Evolutionary conservation across 2,113 vertebrate species (phyloP).

Genomic region (Phasianus colchicus): DNA sequence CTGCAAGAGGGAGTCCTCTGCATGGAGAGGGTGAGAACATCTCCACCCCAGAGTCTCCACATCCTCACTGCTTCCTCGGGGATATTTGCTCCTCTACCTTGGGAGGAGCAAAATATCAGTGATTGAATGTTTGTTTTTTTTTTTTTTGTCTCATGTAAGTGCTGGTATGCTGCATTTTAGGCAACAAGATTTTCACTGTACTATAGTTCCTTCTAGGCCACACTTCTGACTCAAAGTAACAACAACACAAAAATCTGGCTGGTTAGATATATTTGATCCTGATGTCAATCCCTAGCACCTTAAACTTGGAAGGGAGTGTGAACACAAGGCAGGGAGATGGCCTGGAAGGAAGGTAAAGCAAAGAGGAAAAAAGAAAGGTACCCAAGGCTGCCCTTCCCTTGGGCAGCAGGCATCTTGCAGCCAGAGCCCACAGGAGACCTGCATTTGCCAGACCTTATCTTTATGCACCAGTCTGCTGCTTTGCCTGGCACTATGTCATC

Average conservation of each 20-base stretch:
- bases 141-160: not conserved
- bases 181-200: accelerated
- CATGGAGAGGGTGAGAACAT: not conserved
- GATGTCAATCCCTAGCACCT: not conserved
- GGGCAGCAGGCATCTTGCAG: not conserved
- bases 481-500: not conserved
- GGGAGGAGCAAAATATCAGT: not conserved
- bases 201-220: not conserved
- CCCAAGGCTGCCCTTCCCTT: not conserved
- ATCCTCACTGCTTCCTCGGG: not conserved
- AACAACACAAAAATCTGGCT: not conserved
- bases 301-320: not conserved
- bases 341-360: not conserved
- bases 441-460: not conserved
- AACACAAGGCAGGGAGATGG: not conserved
- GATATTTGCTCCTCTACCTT: not conserved
- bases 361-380: not conserved
- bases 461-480: not conserved
- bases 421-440: not conserved
- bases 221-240: not conserved
- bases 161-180: not conserved
- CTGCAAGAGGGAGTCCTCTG: not conserved
- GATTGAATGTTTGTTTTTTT: not conserved
- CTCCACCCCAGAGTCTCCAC: accelerated
- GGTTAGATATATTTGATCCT: not conserved